phyloP scores from a whole-genome alignment of 2,113 vertebrate species.

The Halcyon malimbica region DNA sequence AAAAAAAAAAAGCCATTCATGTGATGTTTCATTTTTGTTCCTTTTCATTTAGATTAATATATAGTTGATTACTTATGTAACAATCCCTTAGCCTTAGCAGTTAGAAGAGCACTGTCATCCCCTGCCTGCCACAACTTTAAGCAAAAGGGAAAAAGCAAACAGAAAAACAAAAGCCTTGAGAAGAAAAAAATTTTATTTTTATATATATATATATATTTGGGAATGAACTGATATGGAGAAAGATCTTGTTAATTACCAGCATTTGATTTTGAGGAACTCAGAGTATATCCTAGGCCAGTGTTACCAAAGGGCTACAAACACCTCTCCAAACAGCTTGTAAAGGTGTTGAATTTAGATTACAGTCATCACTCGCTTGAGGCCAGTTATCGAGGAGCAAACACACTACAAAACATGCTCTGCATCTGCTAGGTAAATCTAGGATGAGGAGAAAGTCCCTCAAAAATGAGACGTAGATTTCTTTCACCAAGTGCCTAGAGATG shows the following conservation, averaged over 20 bases:
- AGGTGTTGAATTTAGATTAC: background rate
- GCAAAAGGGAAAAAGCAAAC: background rate
- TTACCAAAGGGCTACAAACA: background rate
- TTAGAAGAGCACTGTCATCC: background rate
- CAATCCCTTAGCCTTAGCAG: background rate
- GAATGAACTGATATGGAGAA: background rate
- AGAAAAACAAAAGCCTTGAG: background rate
- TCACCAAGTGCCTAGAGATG: background rate
- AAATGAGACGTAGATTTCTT: background rate
- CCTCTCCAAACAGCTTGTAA: background rate
- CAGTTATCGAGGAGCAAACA: background rate
- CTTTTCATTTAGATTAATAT: background rate
- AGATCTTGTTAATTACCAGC: background rate
- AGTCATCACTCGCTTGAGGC: background rate
- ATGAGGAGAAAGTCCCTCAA: background rate
- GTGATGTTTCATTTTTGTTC: background rate
- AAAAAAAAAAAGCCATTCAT: background rate
- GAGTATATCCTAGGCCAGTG: background rate
- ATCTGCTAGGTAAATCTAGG: background rate
- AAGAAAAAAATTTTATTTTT: background rate
- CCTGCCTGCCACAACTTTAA: background rate
- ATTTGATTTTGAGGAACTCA: background rate
- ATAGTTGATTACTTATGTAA: background rate
- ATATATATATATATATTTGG: background rate
- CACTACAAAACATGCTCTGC: background rate